Percentiles rank a stretch among this genome's conserved stretches.
phyloP scores from a whole-genome alignment of 2,888 invertebrate genomes.

The Hypselothyrea guttata region DNA sequence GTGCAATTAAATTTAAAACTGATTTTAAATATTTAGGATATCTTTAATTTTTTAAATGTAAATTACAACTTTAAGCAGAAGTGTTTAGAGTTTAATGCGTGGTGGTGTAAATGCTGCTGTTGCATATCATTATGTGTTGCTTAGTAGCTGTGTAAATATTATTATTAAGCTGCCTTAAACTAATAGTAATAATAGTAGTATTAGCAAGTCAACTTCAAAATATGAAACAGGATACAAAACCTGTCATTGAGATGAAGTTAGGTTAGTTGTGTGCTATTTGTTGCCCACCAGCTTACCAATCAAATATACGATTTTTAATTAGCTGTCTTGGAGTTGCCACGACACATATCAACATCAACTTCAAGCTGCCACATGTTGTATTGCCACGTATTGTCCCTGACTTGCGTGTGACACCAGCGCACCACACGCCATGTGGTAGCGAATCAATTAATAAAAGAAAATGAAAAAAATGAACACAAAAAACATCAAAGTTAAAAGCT shows the following conservation, averaged over 20 bases:
- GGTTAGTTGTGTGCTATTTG: conserved; percentile 3
- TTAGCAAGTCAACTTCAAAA: too few relatives aligned
- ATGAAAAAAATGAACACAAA: conserved; percentile 8
- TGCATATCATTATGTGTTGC: too few relatives aligned
- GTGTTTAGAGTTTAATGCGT: too few relatives aligned
- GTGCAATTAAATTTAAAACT: too few relatives aligned
- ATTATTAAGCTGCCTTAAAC: too few relatives aligned
- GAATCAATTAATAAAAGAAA: conserved; percentile 57
- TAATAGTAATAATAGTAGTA: background rate
- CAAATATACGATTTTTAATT: conserved; percentile 43
- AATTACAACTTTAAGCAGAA: too few relatives aligned
- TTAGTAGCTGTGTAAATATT: too few relatives aligned
- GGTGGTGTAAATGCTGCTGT: too few relatives aligned
- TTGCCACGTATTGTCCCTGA: conserved; percentile 60
- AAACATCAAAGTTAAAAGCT: conserved; percentile 1
- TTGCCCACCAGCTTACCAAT: conserved; percentile 9
- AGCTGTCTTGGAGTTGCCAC: conserved; percentile 39
- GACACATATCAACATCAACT: conserved; percentile 51
- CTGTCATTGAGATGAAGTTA: background rate
- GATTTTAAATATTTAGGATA: too few relatives aligned
- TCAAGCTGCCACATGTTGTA: conserved; percentile 30
- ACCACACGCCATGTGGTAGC: conserved; percentile 40
- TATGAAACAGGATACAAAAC: background rate
- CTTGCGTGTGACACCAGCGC: conserved; percentile 51
- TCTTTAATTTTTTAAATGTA: background rate